Evolutionary conservation across 35 echinoderm and acorn worm genomes (phyloP), one percentile per base, ranked within the genome.

Genomic region (Heliocidaris tuberculata): DNA sequence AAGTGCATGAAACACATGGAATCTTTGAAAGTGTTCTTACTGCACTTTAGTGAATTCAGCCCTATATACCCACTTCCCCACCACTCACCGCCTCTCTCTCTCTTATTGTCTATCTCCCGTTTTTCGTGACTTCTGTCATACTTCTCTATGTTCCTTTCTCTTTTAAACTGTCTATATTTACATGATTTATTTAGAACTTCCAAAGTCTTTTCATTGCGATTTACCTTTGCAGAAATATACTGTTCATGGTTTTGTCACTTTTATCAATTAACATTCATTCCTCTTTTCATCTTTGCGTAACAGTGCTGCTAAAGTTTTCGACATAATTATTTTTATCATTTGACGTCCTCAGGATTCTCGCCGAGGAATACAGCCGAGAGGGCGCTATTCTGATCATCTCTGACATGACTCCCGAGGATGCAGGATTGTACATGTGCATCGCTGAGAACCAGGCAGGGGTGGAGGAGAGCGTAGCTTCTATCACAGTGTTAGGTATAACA

Each of bases 401-500:
- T 29, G 95, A 98, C 71, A 70, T 98, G 11, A 85, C 85, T 13
- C 93, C 93, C 6, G 96, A 96, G 49, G 97, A 98, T 85, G 96
- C 93, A 0, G 97, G 97, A 21, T 92, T 98, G 1, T 98, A 98
- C 93, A 95, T 88, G 93, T 98, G 97, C 85, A 85, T 93, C 1
- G 97, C 97, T 6, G 95, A 95, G 89, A 98, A 98, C 88, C 60
- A 94, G 17, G 88, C 49, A 27, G 97, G 97, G 0, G 88, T 95
- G 6, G 94, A 95, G 30, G 95, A 95, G 65, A 94, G 92, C 31
- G 65, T 96, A 6, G 97, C 96, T 10, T 92, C 86, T 0, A 50
- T 98, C 13, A 95, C 94, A 12, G 96, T 98, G 13, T 48, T 96
- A 85, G 97, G 97, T 98, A 96, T n/a, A 93, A 60, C 48, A 24